phyloP scores from a whole-genome alignment of 2,113 vertebrate species.

The Limanda limanda region DNA sequence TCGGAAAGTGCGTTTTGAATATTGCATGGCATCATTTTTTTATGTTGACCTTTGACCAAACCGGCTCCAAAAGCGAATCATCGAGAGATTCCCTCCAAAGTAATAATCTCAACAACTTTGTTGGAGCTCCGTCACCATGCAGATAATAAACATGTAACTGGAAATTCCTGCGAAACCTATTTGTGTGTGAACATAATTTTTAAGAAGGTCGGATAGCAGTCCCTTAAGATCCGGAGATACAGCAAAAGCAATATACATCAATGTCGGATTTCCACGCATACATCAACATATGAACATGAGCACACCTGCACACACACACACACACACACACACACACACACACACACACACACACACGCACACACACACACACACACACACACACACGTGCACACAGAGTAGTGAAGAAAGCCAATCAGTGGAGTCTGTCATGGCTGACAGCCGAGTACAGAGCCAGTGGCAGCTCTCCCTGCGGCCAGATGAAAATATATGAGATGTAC shows the following conservation, averaged over 20 bases:
- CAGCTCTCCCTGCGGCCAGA: slow-evolving; percentile 61
- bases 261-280: slow-evolving; percentile 23
- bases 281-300: slow-evolving; percentile 28
- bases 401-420: slow-evolving; percentile 57
- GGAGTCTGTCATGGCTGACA: slow-evolving; percentile 57
- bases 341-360: slow-evolving; percentile 20
- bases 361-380: slow-evolving; percentile 34
- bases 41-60: not conserved
- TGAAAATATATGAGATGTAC: slow-evolving; percentile 73
- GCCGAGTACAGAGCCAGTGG: slow-evolving; percentile 46
- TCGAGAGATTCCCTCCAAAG: not conserved
- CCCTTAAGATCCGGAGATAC: not conserved
- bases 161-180: no score
- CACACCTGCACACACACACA: slow-evolving; percentile 13
- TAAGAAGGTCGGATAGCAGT: not conserved
- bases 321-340: slow-evolving; percentile 25
- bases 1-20: no score
- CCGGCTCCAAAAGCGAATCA: not conserved
- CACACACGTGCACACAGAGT: slow-evolving; percentile 17
- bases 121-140: no score
- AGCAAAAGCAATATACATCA: not conserved
- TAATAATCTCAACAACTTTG: not conserved
- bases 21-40: not conserved
- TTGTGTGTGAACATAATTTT: not conserved
- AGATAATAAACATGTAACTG: no score